Conservation (phyloP, 1,140 invertebrate species). For the Odontomachus brunneus region DNA sequence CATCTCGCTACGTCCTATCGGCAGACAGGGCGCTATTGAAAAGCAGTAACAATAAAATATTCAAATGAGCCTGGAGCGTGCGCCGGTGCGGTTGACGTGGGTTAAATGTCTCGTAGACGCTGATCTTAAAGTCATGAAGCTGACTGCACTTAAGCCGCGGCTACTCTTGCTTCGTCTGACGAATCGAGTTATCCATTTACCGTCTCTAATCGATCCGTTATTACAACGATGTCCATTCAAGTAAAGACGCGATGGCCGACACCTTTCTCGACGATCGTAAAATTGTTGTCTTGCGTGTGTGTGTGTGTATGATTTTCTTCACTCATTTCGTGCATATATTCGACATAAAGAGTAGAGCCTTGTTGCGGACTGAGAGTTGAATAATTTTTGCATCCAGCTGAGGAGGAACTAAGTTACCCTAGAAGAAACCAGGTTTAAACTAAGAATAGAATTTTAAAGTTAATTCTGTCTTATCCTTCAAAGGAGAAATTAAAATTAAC, state of each 20-base stretch:
- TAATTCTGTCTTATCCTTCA: no score
- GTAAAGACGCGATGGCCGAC: neutral
- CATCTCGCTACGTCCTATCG: conserved; percentile 65
- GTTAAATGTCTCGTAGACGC: conserved; percentile 16
- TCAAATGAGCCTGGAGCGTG: conserved; percentile 67
- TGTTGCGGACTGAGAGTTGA: neutral
- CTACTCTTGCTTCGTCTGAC: conserved; percentile 52
- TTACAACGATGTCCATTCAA: neutral
- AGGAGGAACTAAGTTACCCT: no score
- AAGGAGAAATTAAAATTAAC: no score
- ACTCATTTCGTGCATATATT: neutral
- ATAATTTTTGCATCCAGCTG: no score
- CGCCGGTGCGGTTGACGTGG: conserved; percentile 19
- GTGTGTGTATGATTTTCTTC: neutral
- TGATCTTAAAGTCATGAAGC: conserved; percentile 20
- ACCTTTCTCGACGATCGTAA: neutral
- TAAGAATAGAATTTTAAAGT: no score
- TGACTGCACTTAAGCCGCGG: neutral
- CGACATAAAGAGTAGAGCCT: neutral
- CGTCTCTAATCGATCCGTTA: conserved; percentile 26
- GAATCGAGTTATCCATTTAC: conserved; percentile 70
- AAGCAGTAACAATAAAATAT: conserved; percentile 78
- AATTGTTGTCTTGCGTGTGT: neutral
- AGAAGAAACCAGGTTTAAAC: no score
- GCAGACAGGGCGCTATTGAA: conserved; percentile 63